Percentiles rank a stretch among this genome's conserved stretches.
phyloP scores from a whole-genome alignment of 2,113 vertebrate species.

The Laterallus jamaicensis region DNA sequence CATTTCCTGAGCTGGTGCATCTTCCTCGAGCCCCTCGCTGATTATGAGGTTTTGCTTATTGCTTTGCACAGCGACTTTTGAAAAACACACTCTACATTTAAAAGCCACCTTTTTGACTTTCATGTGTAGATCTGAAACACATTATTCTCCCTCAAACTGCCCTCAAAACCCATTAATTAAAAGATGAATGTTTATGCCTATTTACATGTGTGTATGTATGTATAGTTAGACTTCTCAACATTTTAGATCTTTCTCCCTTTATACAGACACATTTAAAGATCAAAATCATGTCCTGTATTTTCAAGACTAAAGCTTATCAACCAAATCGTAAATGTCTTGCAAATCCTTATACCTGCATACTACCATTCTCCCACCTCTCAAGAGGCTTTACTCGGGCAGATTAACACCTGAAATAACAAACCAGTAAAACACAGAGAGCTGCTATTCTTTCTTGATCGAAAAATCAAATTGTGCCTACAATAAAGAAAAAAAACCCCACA shows the following conservation, averaged over 20 bases:
- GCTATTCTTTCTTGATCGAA: neutral
- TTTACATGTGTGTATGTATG: neutral
- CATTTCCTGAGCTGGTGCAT: neutral
- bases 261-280: neutral
- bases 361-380: neutral
- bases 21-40: fast-evolving
- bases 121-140: fast-evolving
- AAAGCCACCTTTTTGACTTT: neutral
- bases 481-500: neutral
- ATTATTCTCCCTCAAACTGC: neutral
- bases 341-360: neutral
- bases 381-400: neutral
- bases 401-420: neutral
- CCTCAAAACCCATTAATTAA: neutral
- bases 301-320: neutral
- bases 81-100: neutral
- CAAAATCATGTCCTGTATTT: neutral
- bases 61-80: neutral
- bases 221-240: neutral
- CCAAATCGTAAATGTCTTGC: neutral
- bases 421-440: neutral
- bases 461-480: neutral
- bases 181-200: neutral
- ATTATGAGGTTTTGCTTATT: neutral
- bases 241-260: neutral